Evolutionary conservation across 2,113 vertebrate species (phyloP), one percentile per base, ranked within the genome.

Genomic region (Scomber japonicus): DNA sequence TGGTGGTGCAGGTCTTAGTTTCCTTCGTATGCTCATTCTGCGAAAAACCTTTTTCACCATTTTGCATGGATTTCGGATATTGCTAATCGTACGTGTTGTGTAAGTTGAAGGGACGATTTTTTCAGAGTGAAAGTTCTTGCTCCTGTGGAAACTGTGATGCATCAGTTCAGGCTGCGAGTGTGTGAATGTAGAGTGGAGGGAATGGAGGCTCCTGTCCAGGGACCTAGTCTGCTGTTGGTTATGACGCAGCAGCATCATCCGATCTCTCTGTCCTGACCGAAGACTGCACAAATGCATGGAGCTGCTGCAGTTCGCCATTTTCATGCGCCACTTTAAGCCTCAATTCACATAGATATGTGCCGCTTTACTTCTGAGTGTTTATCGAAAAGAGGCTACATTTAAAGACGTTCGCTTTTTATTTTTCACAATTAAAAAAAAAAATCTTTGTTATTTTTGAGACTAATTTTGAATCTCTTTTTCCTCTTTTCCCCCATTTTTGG

Each of bases 221-320:
- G 89, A 89, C 82, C 83, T 65, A 70, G 88, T 88, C 85, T 83
- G 89, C 86, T 85, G 83, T 82, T 82, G 86, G 88, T 86, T 86
- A 80, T 93, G 92, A 92, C 90, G 92, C 93, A 94, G 91, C 86
- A 91, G 71, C 89, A 91, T 86, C 89, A 86, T 81, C 82, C 73
- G 56, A 90, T 88, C 86, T 66, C 85, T 84, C 80, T 71, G 82
- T 91, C 80, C 84, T 83, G 76, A 78, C 75, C 66, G 24, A 84
- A 73, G 72, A 80, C 88, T 83, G 73, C 88, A 89, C 90, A 65
- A 88, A 83, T 56, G 81, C 86, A 76, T 24, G 57, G 50, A 72
- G 84, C 86, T 84, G 83, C 83, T 76, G 81, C 90, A 84, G 85
- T 87, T 93, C 84, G 91, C 89, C 91, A 91, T 92, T 93, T 93